A percentile compares a stretch with the other conserved stretches of the same genome.
These are phyloP conservation scores for Menidia menidia DNA, from an alignment of 2,797 vertebrate genomes.

Conservation along the genomic window DNA sequence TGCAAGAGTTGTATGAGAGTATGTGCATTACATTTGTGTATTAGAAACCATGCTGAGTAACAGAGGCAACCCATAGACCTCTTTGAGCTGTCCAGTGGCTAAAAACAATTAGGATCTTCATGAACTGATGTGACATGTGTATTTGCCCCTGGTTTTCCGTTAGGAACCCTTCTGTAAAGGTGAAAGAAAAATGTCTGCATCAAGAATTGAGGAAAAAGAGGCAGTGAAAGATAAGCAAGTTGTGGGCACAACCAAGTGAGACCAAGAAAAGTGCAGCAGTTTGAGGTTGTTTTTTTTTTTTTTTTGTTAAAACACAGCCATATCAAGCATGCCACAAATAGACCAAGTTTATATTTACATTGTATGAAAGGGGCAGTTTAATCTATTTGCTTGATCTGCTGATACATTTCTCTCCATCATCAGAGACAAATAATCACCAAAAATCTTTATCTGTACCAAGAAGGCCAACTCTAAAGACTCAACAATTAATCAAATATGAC, in stretches of 20 bases:
- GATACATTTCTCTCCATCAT: background rate
- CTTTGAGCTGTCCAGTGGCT: conserved; percentile 57
- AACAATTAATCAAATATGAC: background rate
- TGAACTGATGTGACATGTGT: conserved; percentile 80
- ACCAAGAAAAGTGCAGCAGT: conserved; percentile 21
- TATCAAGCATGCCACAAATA: background rate
- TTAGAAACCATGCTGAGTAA: conserved; percentile 51
- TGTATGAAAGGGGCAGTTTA: background rate
- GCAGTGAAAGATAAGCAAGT: conserved; percentile 1
- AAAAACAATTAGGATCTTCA: conserved; percentile 78
- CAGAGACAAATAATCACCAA: background rate
- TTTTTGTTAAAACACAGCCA: background rate
- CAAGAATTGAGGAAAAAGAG: conserved; percentile 26
- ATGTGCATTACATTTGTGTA: conserved; percentile 29
- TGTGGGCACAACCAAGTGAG: conserved; percentile 5
- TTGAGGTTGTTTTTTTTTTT: background rate
- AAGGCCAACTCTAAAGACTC: conserved; percentile 1
- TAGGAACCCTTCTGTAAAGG: conserved; percentile 55
- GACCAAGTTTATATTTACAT: background rate
- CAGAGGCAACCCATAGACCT: conserved; percentile 45
- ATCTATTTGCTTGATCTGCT: background rate
- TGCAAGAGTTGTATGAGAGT: conserved; percentile 29
- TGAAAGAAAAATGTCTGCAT: conserved; percentile 27
- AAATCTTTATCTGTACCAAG: too few species aligned
- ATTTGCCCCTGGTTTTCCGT: conserved; percentile 64